Evolutionary conservation across 2,113 vertebrate genomes (phyloP).

Genomic region (Caranx ignobilis): DNA sequence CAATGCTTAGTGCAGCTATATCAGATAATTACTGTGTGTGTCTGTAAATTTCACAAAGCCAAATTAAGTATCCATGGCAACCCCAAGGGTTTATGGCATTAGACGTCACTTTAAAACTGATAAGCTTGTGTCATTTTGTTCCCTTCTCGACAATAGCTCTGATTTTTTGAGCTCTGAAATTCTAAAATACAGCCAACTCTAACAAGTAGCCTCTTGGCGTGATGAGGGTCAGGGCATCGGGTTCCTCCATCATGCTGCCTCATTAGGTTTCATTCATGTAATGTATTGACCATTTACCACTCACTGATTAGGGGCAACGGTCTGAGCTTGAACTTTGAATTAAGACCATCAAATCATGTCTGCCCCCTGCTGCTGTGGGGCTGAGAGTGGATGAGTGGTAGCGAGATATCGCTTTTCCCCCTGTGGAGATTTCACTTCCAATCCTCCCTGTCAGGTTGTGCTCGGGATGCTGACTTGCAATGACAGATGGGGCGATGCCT

Average conservation of each 20-base stretch:
- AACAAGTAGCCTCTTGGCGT: slow-evolving; percentile 5
- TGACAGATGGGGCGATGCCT: slow-evolving; percentile 56
- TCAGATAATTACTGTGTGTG: not conserved
- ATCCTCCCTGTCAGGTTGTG: slow-evolving; percentile 41
- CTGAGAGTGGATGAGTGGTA: slow-evolving; percentile 1
- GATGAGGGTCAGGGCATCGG: slow-evolving; percentile 44
- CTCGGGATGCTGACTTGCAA: slow-evolving; percentile 44
- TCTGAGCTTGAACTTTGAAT: slow-evolving; percentile 39
- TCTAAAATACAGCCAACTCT: slow-evolving; percentile 11
- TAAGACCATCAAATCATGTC: slow-evolving; percentile 23
- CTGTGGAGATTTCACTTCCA: slow-evolving; percentile 25
- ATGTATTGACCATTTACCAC: slow-evolving; percentile 39
- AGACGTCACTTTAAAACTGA: not conserved
- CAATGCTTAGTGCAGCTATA: slow-evolving; percentile 14
- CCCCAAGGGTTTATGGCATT: not conserved
- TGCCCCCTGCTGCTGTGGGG: not conserved
- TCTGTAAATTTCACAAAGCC: slow-evolving; percentile 29
- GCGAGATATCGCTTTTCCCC: slow-evolving; percentile 1
- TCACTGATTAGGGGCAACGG: slow-evolving; percentile 41
- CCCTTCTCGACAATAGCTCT: slow-evolving; percentile 5
- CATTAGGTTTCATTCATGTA: slow-evolving; percentile 63
- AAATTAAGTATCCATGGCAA: slow-evolving; percentile 13
- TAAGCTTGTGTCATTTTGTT: not conserved
- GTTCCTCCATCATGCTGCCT: slow-evolving; percentile 27
- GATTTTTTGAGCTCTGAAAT: slow-evolving; percentile 29